Conservation (phyloP, 2,888 invertebrate species). For the Sycophila texana region DNA sequence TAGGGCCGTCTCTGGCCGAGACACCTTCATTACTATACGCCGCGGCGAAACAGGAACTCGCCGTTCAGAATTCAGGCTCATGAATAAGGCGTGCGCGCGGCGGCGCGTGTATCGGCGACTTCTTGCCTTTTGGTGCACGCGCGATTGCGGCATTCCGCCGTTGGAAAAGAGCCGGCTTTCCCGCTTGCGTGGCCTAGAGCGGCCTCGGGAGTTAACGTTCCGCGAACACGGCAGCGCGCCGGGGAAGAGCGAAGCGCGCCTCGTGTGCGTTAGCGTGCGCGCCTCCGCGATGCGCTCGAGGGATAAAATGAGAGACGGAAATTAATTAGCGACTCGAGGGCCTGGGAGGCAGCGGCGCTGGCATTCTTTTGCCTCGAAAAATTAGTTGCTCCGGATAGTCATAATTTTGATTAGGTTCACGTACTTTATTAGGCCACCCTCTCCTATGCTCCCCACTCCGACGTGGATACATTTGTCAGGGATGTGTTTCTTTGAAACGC, state of each 20-base stretch:
- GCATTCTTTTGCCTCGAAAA: constrained; percentile 54
- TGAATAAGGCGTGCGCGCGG: constrained; percentile 63
- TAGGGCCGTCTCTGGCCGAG: constrained; percentile 59
- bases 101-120: background rate
- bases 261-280: too few relatives aligned
- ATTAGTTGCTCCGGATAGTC: background rate
- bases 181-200: background rate
- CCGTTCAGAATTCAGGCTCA: constrained; percentile 70
- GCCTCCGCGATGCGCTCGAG: constrained; percentile 38
- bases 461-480: too few relatives aligned
- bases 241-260: background rate
- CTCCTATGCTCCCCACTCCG: too few relatives aligned
- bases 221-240: constrained; percentile 35
- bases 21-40: constrained; percentile 72
- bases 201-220: constrained; percentile 46
- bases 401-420: constrained; percentile 38
- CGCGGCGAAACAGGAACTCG: constrained; percentile 59
- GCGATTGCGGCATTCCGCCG: constrained; percentile 19
- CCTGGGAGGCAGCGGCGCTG: background rate
- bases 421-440: background rate
- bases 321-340: constrained; percentile 47
- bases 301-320: constrained; percentile 54
- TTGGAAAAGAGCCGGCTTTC: constrained; percentile 25
- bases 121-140: constrained; percentile 6
- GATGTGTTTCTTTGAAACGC: too few relatives aligned